Percentiles rank a stretch among this genome's conserved stretches.
These are phyloP conservation scores for Chrysomela aeneicollis DNA, from an alignment of 2,888 invertebrate genomes.

Conservation along the genomic window DNA sequence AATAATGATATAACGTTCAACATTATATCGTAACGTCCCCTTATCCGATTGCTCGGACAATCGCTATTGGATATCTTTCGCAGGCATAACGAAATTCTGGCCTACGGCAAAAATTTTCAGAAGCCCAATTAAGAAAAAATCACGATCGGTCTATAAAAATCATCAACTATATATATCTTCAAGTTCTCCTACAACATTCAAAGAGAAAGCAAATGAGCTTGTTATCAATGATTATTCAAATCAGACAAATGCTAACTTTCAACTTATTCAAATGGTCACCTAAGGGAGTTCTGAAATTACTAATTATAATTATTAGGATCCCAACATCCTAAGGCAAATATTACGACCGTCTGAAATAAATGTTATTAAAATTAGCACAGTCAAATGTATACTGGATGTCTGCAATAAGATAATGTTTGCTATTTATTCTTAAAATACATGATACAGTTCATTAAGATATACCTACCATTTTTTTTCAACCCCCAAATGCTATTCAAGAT, in stretches of 20 bases:
- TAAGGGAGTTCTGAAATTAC: background rate
- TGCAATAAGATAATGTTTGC: too few relatives aligned
- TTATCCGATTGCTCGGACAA: slow-evolving; percentile 2
- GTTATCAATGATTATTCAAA: slow-evolving; percentile 15
- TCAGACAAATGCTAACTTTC: slow-evolving; percentile 7
- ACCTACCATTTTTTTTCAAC: too few relatives aligned
- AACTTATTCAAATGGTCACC: slow-evolving; percentile 9
- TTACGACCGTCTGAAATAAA: too few relatives aligned
- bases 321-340: too few relatives aligned
- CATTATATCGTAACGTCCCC: too few relatives aligned
- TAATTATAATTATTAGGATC: slow-evolving; percentile 1
- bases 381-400: too few relatives aligned
- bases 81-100: slow-evolving; percentile 10
- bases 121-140: slow-evolving; percentile 14
- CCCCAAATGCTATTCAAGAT: too few relatives aligned
- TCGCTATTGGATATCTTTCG: slow-evolving; percentile 2
- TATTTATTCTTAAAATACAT: too few relatives aligned
- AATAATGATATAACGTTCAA: background rate
- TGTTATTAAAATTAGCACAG: too few relatives aligned
- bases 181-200: slow-evolving; percentile 16
- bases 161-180: slow-evolving; percentile 6
- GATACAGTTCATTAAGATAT: too few relatives aligned
- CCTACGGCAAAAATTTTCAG: slow-evolving; percentile 10
- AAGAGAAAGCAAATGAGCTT: slow-evolving; percentile 16
- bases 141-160: slow-evolving; percentile 17